Conservation (phyloP, 2,113 vertebrate genomes). For the Psephotus haematonotus region DNA sequence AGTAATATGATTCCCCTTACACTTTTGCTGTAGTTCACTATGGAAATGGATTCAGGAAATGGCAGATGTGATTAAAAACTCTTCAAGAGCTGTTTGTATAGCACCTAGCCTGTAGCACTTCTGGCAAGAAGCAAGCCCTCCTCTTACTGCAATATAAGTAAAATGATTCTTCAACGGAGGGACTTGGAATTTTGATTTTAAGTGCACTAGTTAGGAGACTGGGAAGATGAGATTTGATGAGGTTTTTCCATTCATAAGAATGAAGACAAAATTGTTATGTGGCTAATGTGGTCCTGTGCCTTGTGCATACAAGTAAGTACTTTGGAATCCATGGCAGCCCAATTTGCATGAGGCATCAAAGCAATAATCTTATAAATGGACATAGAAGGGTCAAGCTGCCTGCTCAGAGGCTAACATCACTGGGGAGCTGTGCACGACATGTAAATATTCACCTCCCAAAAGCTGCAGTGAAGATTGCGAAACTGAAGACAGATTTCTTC, state of each 20-base stretch:
- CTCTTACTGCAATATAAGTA: not conserved
- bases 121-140: not conserved
- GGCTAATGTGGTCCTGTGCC: not conserved
- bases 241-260: not conserved
- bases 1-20: slow-evolving; percentile 36
- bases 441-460: not conserved
- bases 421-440: not conserved
- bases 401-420: not conserved
- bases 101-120: not conserved
- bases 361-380: not conserved
- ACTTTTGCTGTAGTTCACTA: not conserved
- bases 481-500: not conserved
- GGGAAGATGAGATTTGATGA: not conserved
- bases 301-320: not conserved
- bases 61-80: slow-evolving; percentile 56
- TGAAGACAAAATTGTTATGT: not conserved
- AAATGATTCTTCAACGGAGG: not conserved
- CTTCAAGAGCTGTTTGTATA: slow-evolving; percentile 30
- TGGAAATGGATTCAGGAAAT: slow-evolving; percentile 56
- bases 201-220: not conserved
- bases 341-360: not conserved
- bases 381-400: not conserved
- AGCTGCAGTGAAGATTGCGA: not conserved
- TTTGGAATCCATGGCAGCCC: not conserved
- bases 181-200: not conserved